Base-by-base conservation (phyloP, 2,113 vertebrate species). In the Rhinoderma darwinii region DNA sequence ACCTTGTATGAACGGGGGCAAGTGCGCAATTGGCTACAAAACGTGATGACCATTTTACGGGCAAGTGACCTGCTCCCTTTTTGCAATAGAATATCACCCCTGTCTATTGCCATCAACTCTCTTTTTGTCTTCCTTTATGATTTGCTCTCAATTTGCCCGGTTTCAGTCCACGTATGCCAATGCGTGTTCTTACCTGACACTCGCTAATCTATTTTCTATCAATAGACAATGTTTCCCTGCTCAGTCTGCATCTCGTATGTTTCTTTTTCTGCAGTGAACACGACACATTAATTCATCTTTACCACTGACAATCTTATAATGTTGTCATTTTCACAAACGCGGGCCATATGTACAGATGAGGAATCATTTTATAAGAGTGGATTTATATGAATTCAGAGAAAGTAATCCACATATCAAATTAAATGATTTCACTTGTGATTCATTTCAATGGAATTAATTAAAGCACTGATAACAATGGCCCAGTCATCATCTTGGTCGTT, bases 401-500 rank as follows among this genome's bases (percentile, higher is more conserved):
- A 25, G 39, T 44, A 63, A 63, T 51, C 75, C 75, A 12, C 47
- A 12, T 37, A 59, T 80, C 77, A n/a, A 17, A 80, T 59, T 11
- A 80, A 80, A 80, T 80, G 3, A 80, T 54, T 51, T 78, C 25
- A 50, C 75, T 78, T 78, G 30, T 78, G 44, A 78, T 78, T 78
- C 15, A 25, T 78, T 77, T 78, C 20, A 22, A 35, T 51, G 75
- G 22, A 61, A 63, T 81, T 81, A 61, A 81, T 81, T 61, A 59
- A 61, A 61, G 37, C 14, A 11, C 32, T 43, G 54, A 27, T 61
- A 81, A 81, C 37, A 59, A 27, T 63, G 78, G 63, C 22, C 56
- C 78, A 81, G 35, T n/a, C 37, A 17, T 8, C 56, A 17, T 25
- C 25, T 41, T 30, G 12, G 25, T n/a, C 50, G 4, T 81, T 41